Base-by-base conservation (phyloP, 1,140 invertebrate species). In the Heliconius eleuchia region DNA sequence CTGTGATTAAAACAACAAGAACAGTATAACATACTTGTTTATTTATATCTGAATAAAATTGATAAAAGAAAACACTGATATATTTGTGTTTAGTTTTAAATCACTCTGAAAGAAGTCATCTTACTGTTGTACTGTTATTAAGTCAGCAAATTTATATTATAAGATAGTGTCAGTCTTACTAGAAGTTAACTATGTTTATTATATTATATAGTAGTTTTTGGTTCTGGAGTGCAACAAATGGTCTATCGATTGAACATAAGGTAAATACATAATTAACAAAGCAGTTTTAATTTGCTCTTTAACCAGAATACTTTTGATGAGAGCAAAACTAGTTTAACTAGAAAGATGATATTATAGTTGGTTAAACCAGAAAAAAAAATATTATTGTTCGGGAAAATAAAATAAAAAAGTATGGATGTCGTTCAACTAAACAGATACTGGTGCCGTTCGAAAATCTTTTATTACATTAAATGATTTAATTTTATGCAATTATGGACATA, bases 311-410 rank as follows among this genome's bases (percentile, higher is more conserved):
- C 55, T 23, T 23, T n/a, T 23, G 55, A 23, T 39, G 19, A 39
- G 71, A n/a, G 72, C 46, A 37, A 13, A 73, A 73, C 23, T 73
- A 27, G 60, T 66, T 27, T 66, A 66, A 66, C 23, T 30, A 66
- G 27, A 30, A 30, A 13, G 60, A 30, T 66, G 11, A 16, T 30
- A 66, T 66, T 66, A 23, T 57, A 8, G n/a, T 8, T 23, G 19
- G 55, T n/a, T 57, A 57, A 23, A 57, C 8, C 8, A 57, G 27
- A 27, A 30, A 66, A 23, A 30, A 30, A 66, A 16, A 27, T 30
- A 66, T 66, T 13, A 66, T 30, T 30, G 9, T 30, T 66, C 23
- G 11, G 27, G 4, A 66, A 66, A 27, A 66, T 30, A 66, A 66
- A 27, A 66, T 16, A 66, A 66, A 66, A 30, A 66, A 4, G 8